Percentiles rank a stretch among this genome's conserved stretches.
These are phyloP conservation scores for Diachasmimorpha longicaudata DNA, from an alignment of 1,140 invertebrate species.

Conservation along the genomic window DNA sequence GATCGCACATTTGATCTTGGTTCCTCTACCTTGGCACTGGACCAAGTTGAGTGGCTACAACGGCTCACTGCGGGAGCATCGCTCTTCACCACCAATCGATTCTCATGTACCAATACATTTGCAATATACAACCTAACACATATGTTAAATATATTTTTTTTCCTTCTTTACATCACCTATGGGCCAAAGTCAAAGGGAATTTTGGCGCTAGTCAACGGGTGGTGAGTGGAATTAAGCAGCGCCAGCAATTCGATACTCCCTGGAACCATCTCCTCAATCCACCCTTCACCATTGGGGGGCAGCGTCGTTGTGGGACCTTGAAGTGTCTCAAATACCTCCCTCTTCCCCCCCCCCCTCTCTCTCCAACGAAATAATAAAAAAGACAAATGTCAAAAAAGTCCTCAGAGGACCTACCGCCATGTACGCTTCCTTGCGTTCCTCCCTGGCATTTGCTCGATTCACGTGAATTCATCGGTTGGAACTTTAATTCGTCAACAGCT, in stretches of 20 bases:
- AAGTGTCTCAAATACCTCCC: not conserved
- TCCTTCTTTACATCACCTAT: not conserved
- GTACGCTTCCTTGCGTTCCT: not conserved
- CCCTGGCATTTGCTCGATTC: constrained; percentile 9
- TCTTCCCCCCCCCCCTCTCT: too few species aligned
- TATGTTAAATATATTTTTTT: not conserved
- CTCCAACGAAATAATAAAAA: too few species aligned
- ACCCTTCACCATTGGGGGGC: not conserved
- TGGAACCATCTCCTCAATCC: constrained; percentile 8
- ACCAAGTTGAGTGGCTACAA: not conserved
- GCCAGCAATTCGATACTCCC: constrained; percentile 16
- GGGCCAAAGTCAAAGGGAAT: not conserved
- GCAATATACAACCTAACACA: not conserved
- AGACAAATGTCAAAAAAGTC: not conserved
- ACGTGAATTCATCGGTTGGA: constrained; percentile 11
- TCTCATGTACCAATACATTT: not conserved
- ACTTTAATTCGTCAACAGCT: not conserved
- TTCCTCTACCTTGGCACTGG: constrained; percentile 32
- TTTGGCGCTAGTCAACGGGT: constrained; percentile 19
- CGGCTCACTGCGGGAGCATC: not conserved
- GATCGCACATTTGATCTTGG: constrained; percentile 62
- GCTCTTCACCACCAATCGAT: not conserved
- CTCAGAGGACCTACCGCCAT: constrained; percentile 16
- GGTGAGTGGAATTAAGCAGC: constrained; percentile 22
- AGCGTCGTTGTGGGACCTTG: not conserved